A percentile compares a stretch with the other conserved stretches of the same genome.
Evolutionary conservation across 2,113 vertebrate genomes (phyloP).

Genomic region (Recurvirostra avosetta): DNA sequence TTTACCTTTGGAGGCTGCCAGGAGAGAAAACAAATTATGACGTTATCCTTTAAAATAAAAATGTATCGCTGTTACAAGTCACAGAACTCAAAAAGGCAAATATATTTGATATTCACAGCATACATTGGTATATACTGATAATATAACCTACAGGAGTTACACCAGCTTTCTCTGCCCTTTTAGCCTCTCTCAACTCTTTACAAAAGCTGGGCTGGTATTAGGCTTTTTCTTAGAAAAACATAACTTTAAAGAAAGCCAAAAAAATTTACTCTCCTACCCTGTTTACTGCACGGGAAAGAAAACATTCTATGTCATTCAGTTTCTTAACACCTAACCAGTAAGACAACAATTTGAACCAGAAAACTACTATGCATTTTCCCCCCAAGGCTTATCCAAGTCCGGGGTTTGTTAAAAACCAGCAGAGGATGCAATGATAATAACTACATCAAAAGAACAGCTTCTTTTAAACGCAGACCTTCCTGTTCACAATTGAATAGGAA

Average conservation of each 20-base stretch:
- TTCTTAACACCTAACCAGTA: not conserved
- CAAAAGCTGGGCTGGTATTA: not conserved
- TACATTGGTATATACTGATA: rapidly evolving
- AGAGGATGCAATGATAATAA: not conserved
- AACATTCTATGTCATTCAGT: not conserved
- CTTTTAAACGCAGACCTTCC: not conserved
- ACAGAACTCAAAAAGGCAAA: not conserved
- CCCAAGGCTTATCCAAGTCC: not conserved
- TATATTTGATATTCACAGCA: not conserved
- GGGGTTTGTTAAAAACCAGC: not conserved
- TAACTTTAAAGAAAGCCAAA: not conserved
- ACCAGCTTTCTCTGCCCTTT: not conserved
- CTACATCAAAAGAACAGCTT: not conserved
- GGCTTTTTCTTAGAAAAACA: not conserved
- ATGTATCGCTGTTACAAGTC: not conserved
- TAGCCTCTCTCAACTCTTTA: not conserved
- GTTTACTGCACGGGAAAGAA: not conserved
- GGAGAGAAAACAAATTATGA: not conserved
- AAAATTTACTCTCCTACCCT: not conserved
- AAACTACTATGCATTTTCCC: not conserved
- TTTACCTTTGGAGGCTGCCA: slow-evolving; percentile 95
- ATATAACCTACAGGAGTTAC: not conserved
- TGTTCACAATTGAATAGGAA: not conserved
- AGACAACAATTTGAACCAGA: not conserved
- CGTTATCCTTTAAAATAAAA: not conserved